Evolutionary conservation across 2,113 vertebrate species (phyloP).

Genomic region (Otis tarda): DNA sequence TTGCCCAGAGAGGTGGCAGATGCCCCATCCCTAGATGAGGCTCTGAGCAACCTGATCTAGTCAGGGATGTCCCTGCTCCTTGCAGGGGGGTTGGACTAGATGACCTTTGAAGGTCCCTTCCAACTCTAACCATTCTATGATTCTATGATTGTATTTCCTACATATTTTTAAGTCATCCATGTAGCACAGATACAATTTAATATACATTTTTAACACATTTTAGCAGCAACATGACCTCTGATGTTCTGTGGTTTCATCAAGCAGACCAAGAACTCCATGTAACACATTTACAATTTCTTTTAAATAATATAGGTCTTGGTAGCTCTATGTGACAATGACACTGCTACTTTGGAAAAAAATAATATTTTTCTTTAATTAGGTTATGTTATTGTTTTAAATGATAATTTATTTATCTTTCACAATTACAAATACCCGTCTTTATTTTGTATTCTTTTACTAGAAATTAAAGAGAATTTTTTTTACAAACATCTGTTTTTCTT

Average conservation of each 20-base stretch:
- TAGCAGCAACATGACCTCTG: neutral
- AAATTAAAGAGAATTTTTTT: neutral
- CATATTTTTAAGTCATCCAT: neutral
- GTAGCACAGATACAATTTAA: neutral
- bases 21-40: too few relatives aligned
- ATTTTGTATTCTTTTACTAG: neutral
- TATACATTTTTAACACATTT: neutral
- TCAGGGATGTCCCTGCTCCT: too few relatives aligned
- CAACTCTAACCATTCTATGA: too few relatives aligned
- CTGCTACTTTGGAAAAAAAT: neutral
- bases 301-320: neutral
- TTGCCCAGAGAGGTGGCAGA: too few relatives aligned
- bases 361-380: neutral
- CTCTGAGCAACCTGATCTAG: too few relatives aligned
- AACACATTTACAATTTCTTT: neutral
- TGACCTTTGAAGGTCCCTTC: too few relatives aligned
- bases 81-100: too few relatives aligned
- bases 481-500: neutral
- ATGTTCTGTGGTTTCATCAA: neutral
- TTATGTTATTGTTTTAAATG: neutral
- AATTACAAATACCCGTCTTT: neutral
- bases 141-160: neutral
- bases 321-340: neutral
- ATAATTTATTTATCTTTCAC: neutral
- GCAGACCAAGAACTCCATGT: neutral